Evolutionary conservation across 92 coral and sea anemone genomes (phyloP).

Genomic region (Epizoanthus rinbou): DNA sequence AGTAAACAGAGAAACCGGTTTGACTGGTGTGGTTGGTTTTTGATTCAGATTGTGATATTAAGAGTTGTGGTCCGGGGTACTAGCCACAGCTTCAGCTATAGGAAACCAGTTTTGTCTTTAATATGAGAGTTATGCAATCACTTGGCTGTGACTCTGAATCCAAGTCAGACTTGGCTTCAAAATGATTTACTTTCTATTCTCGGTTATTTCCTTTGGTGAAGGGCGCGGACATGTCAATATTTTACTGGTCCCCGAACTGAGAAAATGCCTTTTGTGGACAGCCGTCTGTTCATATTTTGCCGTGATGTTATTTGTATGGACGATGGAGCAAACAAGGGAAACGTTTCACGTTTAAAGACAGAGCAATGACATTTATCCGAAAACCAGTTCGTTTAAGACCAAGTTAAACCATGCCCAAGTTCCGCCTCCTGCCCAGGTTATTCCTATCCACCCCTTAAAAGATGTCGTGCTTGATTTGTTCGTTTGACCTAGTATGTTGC

Average conservation of each 20-base stretch:
- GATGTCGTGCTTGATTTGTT: background rate
- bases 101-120: background rate
- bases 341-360: too few relatives aligned
- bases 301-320: too few relatives aligned
- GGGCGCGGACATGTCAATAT: background rate
- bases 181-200: background rate
- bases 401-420: background rate
- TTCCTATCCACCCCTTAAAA: background rate
- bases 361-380: too few relatives aligned
- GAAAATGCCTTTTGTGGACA: too few relatives aligned
- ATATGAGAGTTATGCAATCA: too few relatives aligned
- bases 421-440: background rate
- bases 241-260: background rate
- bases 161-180: constrained; percentile 1
- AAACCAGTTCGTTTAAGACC: background rate
- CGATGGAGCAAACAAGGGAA: too few relatives aligned
- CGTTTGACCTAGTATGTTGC: background rate
- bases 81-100: background rate
- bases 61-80: background rate
- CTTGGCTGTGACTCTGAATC: background rate
- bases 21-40: background rate
- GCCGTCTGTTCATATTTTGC: too few relatives aligned
- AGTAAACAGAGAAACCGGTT: background rate
- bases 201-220: background rate
- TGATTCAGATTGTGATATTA: too few relatives aligned